Evolutionary conservation across 2,797 vertebrate genomes (phyloP), one percentile per base, ranked within the genome.

Genomic region (Pangasius krempfi): DNA sequence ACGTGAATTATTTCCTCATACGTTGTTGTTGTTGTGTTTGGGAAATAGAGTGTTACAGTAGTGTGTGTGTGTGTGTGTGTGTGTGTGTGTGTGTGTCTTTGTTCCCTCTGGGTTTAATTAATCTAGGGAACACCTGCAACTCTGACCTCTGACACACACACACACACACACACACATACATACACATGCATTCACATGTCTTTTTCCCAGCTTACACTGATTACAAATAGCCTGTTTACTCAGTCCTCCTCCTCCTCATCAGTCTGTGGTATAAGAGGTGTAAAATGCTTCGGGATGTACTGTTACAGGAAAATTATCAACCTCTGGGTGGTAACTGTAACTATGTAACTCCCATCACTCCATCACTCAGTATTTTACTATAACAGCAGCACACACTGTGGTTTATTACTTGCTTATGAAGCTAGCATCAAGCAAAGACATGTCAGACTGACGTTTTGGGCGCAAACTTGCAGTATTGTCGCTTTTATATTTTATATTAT

Each of bases 41-140:
- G 85, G 68, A 89, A 88, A 91, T 82, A 89, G 52, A 86, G 76
- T 86, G 66, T 70, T 83, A 80, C 52, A 84, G 54, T 84, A 20
- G 86, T 87, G 87, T 73, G 89, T 88, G 85, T 84, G 75, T 56
- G 52, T 70, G 85, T 84, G 40, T 87, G 52, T 58, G n/a, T 82
- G 72, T 83, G 62, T 87, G 83, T 66, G 54, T 73, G 88, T 30
- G 66, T 86, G 80, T 86, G 30, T 88, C 79, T 89, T 88, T 92
- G 88, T 88, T 94, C 94, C 94, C 93, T 89, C 76, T 89, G 93
- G 94, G 93, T 95, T 95, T 95, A 94, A 95, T 96, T 95, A 84
- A 95, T 95, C 93, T 90, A 88, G 92, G 90, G 91, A 94, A 93
- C 70, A 92, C 91, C 91, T 91, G 92, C 90, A 93, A 92, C 91